Evolutionary conservation across 1,140 invertebrate species (phyloP), one percentile per base, ranked within the genome.

Genomic region (Lordiphosa stackelbergi): DNA sequence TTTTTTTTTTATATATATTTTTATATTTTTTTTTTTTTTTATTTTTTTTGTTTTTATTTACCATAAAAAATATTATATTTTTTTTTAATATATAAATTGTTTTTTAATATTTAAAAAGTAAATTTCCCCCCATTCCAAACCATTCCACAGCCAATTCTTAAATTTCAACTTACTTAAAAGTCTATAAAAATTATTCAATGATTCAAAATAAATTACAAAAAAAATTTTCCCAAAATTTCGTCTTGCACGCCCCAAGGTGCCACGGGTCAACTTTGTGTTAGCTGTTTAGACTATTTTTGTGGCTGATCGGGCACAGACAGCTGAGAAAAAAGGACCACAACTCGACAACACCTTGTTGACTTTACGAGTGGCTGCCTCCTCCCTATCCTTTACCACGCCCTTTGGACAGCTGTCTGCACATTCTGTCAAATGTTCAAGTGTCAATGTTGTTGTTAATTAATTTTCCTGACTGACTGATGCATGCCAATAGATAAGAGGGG

Each of bases 381-480:
- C 10, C 31, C 16, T 12, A 3, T n/a, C 34, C 19, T 19, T 19
- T 3, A 19, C 19, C 31, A 16, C 40, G 9, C 31, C 28, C 10
- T n/a, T 12, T 51, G 54, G 16, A 35, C 45, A 47, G 63, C 63
- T 65, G 66, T 64, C 75, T 52, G 66, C 63, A 68, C 64, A 63
- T 74, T 66, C 70, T 74, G 77, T 72, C 69, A 72, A 81, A 77
- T 73, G 68, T 70, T 81, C 77, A 73, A 83, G 77, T 81, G 77
- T 83, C 77, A 81, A 81, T 81, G 77, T 77, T 81, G 72, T 73
- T 81, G 77, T 81, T 81, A 81, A 81, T 81, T 81, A 81, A 81
- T 81, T 81, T 81, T 75, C 64, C 77, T 58, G 46, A 65, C 66
- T 81, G 70, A 74, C 66, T 81, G 77, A 83, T 83, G 77, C 75